Conservation (phyloP, 1,140 invertebrate species). For the Caenorhabditis brenneri region DNA sequence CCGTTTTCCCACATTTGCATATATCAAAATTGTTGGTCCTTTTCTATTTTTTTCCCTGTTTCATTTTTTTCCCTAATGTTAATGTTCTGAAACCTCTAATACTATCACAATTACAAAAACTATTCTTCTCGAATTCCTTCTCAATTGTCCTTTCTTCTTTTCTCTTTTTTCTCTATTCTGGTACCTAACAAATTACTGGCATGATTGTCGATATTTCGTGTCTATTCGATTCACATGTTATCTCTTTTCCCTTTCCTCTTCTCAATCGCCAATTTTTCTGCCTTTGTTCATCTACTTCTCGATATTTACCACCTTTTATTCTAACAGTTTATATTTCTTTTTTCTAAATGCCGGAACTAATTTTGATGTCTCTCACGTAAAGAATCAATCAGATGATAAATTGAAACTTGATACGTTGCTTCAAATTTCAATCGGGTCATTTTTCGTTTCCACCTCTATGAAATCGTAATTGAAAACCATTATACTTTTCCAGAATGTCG, state of each 20-base stretch:
- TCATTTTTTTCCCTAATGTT: no score
- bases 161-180: neutral
- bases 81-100: no score
- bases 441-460: neutral
- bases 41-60: no score
- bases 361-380: neutral
- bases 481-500: slow-evolving; percentile 2
- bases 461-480: neutral
- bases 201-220: neutral
- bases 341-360: neutral
- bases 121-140: no score
- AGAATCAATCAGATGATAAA: neutral
- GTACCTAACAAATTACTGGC: slow-evolving; percentile 8
- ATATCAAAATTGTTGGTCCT: neutral
- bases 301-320: neutral
- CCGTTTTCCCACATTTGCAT: slow-evolving; percentile 23
- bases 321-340: neutral
- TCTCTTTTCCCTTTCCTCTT: neutral
- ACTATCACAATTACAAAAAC: no score
- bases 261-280: neutral
- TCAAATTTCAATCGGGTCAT: neutral
- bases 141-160: neutral
- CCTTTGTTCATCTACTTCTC: slow-evolving; percentile 24
- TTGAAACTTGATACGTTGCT: neutral
- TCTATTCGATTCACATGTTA: neutral